Base-by-base conservation (phyloP, 2,113 vertebrate genomes). In the Nettapus auritus region DNA sequence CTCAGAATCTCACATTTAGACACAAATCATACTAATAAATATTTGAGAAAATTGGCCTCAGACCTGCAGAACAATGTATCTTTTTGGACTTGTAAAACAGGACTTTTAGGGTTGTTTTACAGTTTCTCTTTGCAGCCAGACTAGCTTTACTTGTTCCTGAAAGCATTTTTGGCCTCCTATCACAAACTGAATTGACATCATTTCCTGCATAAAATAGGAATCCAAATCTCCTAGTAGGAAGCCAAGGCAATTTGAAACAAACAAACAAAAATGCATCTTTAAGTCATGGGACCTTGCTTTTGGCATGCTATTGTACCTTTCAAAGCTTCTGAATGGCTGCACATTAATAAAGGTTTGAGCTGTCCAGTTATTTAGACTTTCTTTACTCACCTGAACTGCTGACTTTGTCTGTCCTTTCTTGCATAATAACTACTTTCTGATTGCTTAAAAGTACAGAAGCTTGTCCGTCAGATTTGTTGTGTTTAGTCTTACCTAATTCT, bases 401-500 rank as follows among this genome's bases (percentile, higher is more conserved):
- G 98, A 97, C 98, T 98, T 96, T 97, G 98, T 98, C 98, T 97
- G 96, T 97, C 97, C 97, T 98, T 96, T 96, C 96, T 97, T 88
- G 95, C 98, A 94, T 97, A 98, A 97, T 97, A 97, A 97, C 96
- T 94, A 97, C 98, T 98, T 98, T 95, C 96, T 96, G 97, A 98
- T 98, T 98, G 98, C 98, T 99, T 98, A 98, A 97, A 98, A 97
- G 80, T 98, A 96, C 98, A 98, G 98, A 98, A 98, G 98, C 97
- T 98, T 98, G 97, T 98, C 98, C 98, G 82, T 96, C 97, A 82
- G 91, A 96, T 93, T 78, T 97, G 95, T 98, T 97, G 97, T 97
- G 97, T 98, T 96, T 96, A 96, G 98, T 98, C 98, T 98, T 96
- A 97, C 98, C 98, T 99, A 99, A 99, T 98, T 98, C 97, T 99